These are phyloP conservation scores for Zosterops japonicus DNA, from an alignment of 2,113 vertebrate genomes.

Conservation along the genomic window DNA sequence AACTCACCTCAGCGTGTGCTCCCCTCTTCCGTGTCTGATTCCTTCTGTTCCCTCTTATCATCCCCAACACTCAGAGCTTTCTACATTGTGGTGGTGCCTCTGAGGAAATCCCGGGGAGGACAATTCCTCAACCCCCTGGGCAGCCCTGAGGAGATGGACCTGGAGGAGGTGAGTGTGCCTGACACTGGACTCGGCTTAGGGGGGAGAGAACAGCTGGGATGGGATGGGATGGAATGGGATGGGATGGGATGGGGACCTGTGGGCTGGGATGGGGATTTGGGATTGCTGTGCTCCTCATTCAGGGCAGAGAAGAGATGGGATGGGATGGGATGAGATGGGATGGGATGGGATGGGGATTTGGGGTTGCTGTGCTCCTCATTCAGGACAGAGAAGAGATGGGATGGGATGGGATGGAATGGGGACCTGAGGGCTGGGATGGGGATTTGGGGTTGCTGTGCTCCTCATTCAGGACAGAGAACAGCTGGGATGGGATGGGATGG, in stretches of 20 bases:
- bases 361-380: too few relatives aligned
- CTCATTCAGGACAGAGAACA: background rate
- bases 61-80: constrained; percentile 76
- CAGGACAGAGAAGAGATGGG: too few relatives aligned
- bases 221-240: background rate
- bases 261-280: background rate
- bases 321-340: too few relatives aligned
- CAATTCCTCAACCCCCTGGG: constrained; percentile 83
- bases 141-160: constrained; percentile 92
- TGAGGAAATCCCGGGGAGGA: constrained; percentile 81
- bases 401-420: too few relatives aligned
- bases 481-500: background rate
- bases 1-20: background rate
- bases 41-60: background rate
- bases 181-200: background rate
- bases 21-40: background rate
- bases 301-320: too few relatives aligned
- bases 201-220: background rate
- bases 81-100: constrained; percentile 91
- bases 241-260: background rate
- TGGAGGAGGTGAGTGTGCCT: constrained; percentile 86
- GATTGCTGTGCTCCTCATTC: background rate
- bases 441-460: background rate
- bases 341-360: too few relatives aligned
- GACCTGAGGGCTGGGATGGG: background rate